Percentiles rank a stretch among this genome's conserved stretches.
phyloP scores from a whole-genome alignment of 1,140 invertebrate species.

The Nylanderia fulva region DNA sequence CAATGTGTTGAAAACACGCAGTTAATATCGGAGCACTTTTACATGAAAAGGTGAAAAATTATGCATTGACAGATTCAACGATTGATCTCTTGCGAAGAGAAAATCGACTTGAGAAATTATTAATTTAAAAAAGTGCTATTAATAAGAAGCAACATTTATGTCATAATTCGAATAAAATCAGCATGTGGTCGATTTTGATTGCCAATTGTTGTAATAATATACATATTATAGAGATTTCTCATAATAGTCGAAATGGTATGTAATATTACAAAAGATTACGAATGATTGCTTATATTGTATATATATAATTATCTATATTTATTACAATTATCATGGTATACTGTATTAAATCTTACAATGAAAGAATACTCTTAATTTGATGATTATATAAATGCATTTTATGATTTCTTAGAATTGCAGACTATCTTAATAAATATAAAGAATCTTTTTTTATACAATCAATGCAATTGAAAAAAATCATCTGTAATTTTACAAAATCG shows the following conservation, averaged over 20 bases:
- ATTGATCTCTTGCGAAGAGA: neutral
- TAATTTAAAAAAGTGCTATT: neutral
- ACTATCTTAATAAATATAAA: slow-evolving; percentile 1
- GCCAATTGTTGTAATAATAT: neutral
- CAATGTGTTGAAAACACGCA: no score
- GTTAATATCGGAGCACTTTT: no score
- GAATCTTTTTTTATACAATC: neutral
- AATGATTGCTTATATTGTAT: neutral
- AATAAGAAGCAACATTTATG: neutral
- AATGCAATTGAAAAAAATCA: slow-evolving; percentile 5
- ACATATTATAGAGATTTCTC: neutral
- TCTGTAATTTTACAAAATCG: slow-evolving; percentile 5
- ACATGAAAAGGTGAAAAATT: no score
- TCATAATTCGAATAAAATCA: neutral
- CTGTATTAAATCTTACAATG: neutral
- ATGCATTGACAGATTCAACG: no score
- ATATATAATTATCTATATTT: slow-evolving; percentile 1
- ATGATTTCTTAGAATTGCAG: neutral
- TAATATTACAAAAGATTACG: neutral
- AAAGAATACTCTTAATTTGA: slow-evolving; percentile 19
- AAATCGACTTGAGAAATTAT: neutral
- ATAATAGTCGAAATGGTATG: neutral
- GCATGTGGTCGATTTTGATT: neutral
- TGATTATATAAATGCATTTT: neutral
- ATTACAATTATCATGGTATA: neutral